Evolutionary conservation across 1,140 invertebrate species (phyloP), one percentile per base, ranked within the genome.

Genomic region (Meloidogyne floridensis): DNA sequence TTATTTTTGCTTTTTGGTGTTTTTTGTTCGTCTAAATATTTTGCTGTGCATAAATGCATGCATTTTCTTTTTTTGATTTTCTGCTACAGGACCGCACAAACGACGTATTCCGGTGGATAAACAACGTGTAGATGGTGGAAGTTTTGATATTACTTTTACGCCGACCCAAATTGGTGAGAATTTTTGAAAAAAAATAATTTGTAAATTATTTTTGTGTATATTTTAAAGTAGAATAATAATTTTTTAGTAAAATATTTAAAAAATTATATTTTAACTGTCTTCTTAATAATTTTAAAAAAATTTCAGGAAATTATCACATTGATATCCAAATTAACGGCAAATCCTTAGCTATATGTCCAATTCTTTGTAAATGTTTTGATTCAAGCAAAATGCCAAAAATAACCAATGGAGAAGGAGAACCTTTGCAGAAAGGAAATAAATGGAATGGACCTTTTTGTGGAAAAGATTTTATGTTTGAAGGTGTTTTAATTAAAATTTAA

Each of bases 261-360:
- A 47, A 47, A 47, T 5, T 47, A 47, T 47, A 47, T 6, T 8
- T 6, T 47, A 47, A 8, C 3, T 6, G 47, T 6, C 7, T 47
- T 47, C 7, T 47, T 47, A 47, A 43, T 11, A 47, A 10, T 32
- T 43, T 47, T 43, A 47, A 15, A 54, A 42, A 47, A 11, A 20
- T n/a, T 83, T 53, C 18, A 87, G 87, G 87, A 53, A 77, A 86
- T 47, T 82, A 88, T 75, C 47, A 86, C 32, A 87, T 88, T 75
- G 86, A 88, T 71, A 88, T 87, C n/a, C 80, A 84, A 74, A n/a
- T 89, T 20, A 81, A 87, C 79, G 86, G 84, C 51, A 80, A 75
- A 42, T 81, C 78, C 15, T 81, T 86, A 71, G 74, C 72, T 47
- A 77, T 85, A 7, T 85, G 84, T 80, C 84, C 84, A 10, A 77